A percentile compares a stretch with the other conserved stretches of the same genome.
phyloP scores from a whole-genome alignment of 30 jellyfish, hydroid and myxozoan species.

The Cassiopea andromeda region DNA sequence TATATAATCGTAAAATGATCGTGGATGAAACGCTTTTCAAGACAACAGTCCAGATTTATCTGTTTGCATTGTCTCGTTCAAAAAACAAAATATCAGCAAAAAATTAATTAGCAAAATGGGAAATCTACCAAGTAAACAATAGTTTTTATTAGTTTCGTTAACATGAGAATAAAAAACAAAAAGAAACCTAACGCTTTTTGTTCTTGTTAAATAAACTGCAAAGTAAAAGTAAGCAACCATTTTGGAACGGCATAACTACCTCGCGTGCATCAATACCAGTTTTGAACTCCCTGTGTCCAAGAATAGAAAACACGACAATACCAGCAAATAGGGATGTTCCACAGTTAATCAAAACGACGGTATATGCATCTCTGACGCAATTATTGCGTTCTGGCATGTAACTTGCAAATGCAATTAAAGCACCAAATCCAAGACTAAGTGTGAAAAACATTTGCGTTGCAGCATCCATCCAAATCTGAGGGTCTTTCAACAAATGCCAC shows the following conservation, averaged over 20 bases:
- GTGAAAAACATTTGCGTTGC: slow-evolving; percentile 98
- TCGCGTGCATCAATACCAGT: slow-evolving; percentile 82
- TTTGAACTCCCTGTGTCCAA: slow-evolving; percentile 83
- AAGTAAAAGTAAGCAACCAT: too few relatives aligned
- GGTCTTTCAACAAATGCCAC: slow-evolving; percentile 74
- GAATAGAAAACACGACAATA: slow-evolving; percentile 90
- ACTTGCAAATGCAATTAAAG: slow-evolving; percentile 93
- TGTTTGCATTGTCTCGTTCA: too few relatives aligned
- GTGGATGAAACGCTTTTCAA: too few relatives aligned
- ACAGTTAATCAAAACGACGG: slow-evolving; percentile 87
- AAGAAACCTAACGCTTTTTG: too few relatives aligned
- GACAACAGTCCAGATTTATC: too few relatives aligned
- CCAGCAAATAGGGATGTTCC: slow-evolving; percentile 94
- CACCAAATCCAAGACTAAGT: slow-evolving; percentile 96
- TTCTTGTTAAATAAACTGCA: too few relatives aligned
- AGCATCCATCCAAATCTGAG: slow-evolving; percentile 98
- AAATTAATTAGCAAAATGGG: too few relatives aligned
- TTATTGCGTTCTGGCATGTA: slow-evolving; percentile 94
- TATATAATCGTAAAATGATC: too few relatives aligned
- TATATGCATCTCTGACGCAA: slow-evolving; percentile 89
- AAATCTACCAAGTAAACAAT: too few relatives aligned
- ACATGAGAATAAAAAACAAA: too few relatives aligned
- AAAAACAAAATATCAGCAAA: too few relatives aligned
- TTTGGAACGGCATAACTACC: slow-evolving; percentile 27
- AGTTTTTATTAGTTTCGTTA: too few relatives aligned